phyloP scores from a whole-genome alignment of 2,113 vertebrate species.

The Ceyx cyanopectus region DNA sequence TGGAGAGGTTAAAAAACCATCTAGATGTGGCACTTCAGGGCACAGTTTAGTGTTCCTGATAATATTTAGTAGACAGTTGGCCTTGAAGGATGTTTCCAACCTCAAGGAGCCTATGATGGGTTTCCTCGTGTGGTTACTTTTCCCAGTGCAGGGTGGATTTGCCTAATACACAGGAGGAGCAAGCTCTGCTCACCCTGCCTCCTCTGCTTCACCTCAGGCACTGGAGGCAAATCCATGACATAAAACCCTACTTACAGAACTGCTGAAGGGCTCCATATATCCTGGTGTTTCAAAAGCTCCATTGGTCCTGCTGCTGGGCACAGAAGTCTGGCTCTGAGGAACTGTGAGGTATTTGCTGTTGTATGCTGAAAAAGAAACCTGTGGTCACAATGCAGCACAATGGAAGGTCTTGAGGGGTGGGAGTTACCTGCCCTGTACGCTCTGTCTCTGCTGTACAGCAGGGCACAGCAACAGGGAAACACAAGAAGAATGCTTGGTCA shows the following conservation, averaged over 20 bases:
- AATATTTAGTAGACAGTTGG: no score
- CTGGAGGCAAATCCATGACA: not conserved
- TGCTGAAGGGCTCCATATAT: not conserved
- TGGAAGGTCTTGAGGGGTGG: not conserved
- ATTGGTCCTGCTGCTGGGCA: constrained; percentile 52
- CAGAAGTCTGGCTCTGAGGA: constrained; percentile 70
- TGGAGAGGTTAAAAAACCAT: no score
- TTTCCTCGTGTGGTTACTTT: not conserved
- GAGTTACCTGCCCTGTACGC: not conserved
- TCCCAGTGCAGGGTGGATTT: not conserved
- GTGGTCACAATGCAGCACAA: not conserved
- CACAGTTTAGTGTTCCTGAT: no score
- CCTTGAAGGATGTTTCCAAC: no score
- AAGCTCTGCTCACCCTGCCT: not conserved
- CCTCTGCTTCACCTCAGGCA: not conserved
- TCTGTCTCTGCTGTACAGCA: not conserved
- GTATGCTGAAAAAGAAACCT: constrained; percentile 61
- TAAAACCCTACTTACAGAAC: constrained; percentile 72
- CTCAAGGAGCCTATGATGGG: no score
- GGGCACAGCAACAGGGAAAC: not conserved
- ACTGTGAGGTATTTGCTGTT: constrained; percentile 81
- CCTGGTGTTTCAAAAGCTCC: constrained; percentile 45
- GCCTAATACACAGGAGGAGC: not conserved
- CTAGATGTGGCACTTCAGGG: no score
- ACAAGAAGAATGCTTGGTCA: not conserved